These are phyloP conservation scores for Dipodomys ordii DNA, from an alignment of 2,113 vertebrate genomes.

Conservation along the genomic window DNA sequence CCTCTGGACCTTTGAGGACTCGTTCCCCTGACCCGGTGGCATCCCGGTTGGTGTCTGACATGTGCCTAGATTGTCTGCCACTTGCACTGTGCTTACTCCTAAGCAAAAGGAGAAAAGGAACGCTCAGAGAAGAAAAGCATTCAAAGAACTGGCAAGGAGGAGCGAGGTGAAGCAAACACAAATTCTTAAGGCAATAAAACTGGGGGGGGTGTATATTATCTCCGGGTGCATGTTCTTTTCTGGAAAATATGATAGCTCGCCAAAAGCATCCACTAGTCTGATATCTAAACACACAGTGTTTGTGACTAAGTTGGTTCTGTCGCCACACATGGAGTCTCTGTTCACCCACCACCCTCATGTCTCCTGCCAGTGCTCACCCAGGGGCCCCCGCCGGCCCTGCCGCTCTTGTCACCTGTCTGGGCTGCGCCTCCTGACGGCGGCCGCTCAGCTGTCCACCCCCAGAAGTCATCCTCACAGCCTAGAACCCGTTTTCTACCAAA, in stretches of 20 bases:
- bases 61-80: slow-evolving; percentile 80
- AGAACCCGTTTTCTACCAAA: slow-evolving; percentile 95
- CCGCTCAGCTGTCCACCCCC: slow-evolving; percentile 78
- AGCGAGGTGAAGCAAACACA: slow-evolving; percentile 67
- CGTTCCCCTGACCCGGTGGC: slow-evolving; percentile 82
- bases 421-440: slow-evolving; percentile 84
- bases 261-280: slow-evolving; percentile 84
- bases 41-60: slow-evolving; percentile 79
- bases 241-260: slow-evolving; percentile 86
- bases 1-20: slow-evolving; percentile 85
- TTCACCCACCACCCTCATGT: slow-evolving; percentile 81
- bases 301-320: slow-evolving; percentile 89
- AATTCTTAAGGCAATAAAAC: slow-evolving; percentile 89
- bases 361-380: slow-evolving; percentile 83
- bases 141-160: slow-evolving; percentile 48
- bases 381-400: slow-evolving; percentile 59
- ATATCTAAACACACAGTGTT: slow-evolving; percentile 85
- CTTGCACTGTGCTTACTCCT: slow-evolving; percentile 84
- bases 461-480: slow-evolving; percentile 85
- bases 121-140: slow-evolving; percentile 25
- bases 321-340: slow-evolving; percentile 86
- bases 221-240: slow-evolving; percentile 88
- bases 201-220: slow-evolving; percentile 86
- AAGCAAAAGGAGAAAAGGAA: slow-evolving; percentile 57
- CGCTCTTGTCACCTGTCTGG: slow-evolving; percentile 67